Evolutionary conservation across 1,140 invertebrate species (phyloP).

Genomic region (Dendroctonus ponderosae): DNA sequence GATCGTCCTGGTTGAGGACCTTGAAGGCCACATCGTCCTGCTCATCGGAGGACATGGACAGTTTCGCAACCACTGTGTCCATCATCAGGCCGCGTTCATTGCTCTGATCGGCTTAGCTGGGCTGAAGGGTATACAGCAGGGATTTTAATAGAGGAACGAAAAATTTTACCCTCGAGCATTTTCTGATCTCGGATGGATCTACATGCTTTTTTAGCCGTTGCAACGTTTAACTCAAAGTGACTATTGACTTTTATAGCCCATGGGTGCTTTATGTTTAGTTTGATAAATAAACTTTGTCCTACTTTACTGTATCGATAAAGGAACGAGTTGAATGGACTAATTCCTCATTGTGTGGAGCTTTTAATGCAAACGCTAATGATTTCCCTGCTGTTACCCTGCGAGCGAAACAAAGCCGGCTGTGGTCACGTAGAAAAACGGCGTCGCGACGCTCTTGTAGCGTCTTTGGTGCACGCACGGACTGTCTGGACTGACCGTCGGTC

Average conservation of each 20-base stretch:
- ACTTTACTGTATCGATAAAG: no score
- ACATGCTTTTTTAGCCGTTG: background rate
- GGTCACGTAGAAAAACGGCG: conserved; percentile 1
- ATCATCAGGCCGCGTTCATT: conserved; percentile 4
- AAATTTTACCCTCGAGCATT: no score
- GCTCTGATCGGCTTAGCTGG: background rate
- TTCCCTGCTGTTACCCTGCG: no score
- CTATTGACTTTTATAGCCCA: background rate
- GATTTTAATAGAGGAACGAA: no score
- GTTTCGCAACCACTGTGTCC: conserved; percentile 43
- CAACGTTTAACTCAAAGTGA: background rate
- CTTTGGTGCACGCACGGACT: background rate
- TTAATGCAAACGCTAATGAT: no score
- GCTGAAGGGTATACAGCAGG: background rate
- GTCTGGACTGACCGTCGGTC: conserved; percentile 21
- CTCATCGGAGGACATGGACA: conserved; percentile 47
- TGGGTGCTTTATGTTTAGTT: background rate
- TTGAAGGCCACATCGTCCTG: conserved; percentile 53
- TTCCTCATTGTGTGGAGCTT: no score
- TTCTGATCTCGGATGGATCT: no score
- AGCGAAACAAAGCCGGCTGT: background rate
- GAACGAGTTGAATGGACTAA: no score
- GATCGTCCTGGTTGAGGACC: conserved; percentile 53
- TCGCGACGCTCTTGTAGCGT: conserved; percentile 8
- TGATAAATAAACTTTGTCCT: no score